A percentile compares a stretch with the other conserved stretches of the same genome.
These are phyloP conservation scores for Lasioglossum lativentre DNA, from an alignment of 2,888 invertebrate species.

Conservation along the genomic window DNA sequence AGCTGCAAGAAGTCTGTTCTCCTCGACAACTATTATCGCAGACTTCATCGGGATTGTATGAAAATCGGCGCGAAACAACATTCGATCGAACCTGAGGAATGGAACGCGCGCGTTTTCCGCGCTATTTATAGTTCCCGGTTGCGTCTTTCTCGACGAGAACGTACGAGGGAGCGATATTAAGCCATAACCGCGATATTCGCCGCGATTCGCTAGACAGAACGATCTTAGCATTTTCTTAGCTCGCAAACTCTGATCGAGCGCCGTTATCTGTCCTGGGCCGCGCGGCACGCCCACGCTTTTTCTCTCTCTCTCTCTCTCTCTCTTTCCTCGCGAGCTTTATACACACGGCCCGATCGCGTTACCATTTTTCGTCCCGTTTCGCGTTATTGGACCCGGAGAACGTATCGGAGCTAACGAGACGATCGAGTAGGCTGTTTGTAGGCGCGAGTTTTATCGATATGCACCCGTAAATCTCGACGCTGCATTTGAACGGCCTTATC, in stretches of 20 bases:
- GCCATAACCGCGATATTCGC: slow-evolving; percentile 67
- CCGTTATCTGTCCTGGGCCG: slow-evolving; percentile 28
- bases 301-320: background rate
- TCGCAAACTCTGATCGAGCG: slow-evolving; percentile 49
- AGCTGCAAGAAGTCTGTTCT: background rate
- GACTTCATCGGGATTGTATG: background rate
- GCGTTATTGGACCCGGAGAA: slow-evolving; percentile 13
- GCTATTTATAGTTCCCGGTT: slow-evolving; percentile 44
- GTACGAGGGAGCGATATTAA: slow-evolving; percentile 69
- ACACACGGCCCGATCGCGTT: slow-evolving; percentile 29
- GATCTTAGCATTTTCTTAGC: slow-evolving; percentile 41
- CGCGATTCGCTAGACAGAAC: slow-evolving; percentile 37
- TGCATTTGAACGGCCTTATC: background rate
- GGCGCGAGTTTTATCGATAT: slow-evolving; percentile 4
- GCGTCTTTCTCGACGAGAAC: slow-evolving; percentile 61
- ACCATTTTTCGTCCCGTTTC: slow-evolving; percentile 28
- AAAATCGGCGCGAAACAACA: background rate
- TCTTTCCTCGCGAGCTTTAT: slow-evolving; percentile 28
- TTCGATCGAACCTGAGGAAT: slow-evolving; percentile 26
- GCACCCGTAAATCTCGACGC: slow-evolving; percentile 1
- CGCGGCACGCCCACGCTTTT: slow-evolving; percentile 29
- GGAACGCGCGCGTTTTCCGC: slow-evolving; percentile 23
- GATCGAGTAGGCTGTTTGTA: slow-evolving; percentile 12
- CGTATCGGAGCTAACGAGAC: slow-evolving; percentile 6
- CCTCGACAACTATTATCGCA: background rate